Evolutionary conservation across 2,113 vertebrate genomes (phyloP), one percentile per base, ranked within the genome.

Genomic region (Lophotis ruficrista): DNA sequence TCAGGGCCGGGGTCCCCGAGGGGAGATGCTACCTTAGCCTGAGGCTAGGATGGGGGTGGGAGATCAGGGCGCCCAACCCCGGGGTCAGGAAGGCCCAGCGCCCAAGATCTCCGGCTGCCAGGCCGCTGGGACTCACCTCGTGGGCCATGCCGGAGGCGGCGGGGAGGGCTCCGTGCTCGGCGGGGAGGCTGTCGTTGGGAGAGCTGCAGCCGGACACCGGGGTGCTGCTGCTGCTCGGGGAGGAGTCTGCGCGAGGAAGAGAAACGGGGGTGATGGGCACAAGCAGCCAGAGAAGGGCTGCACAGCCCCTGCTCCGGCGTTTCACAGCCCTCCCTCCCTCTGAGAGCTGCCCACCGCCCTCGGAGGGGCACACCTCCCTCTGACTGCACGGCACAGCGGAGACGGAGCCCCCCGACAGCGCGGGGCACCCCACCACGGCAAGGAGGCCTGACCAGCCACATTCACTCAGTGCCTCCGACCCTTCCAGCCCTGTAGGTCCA

Each of bases 141-240:
- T 98, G 98, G 56, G 98, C 71, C 83, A 98, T 76, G 19, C 83
- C 24, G 1, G 97, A 53, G 35, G 93, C 48, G 2, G 96, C 11
- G 1, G 98, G 96, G 37, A 98, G 97, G 56, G 97, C 96, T 20
- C 98, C 98, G 0, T 98, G 98, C 54, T 99, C 98, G 0, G 98
- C 90, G 5, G 97, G 96, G n/a, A 98, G 97, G 79, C 98, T 99
- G 98, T 99, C 99, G 11, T 99, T 99, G 71, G 99, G 99, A 12
- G 99, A 99, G 97, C 98, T 99, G 98, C 98, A 98, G 58, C 98
- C 99, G 0, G 99, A 99, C 2, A 98, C 99, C 0, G 99, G 99
- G 6, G 98, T 99, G 96, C 99, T 99, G 96, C 99, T 98, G 81
- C 99, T 99, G 93, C 99, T 99, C 16, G 99, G 98, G 57, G 99